Base-by-base conservation (phyloP, 2,113 vertebrate species). In the Ceyx margarethae region DNA sequence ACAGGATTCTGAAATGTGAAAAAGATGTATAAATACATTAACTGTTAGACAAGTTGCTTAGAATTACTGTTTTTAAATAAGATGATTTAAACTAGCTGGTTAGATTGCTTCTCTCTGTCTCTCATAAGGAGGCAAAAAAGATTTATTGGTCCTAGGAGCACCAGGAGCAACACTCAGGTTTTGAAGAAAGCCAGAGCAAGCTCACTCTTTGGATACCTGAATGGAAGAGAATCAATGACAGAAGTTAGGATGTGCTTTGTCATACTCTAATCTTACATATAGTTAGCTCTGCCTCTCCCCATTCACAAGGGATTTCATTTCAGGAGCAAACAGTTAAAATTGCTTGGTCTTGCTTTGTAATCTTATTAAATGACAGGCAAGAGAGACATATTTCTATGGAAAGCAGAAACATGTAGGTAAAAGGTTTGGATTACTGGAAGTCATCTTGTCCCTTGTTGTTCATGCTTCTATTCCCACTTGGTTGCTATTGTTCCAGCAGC, bases 311-410 rank as follows among this genome's bases (percentile, higher is more conserved):
- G 85, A 74, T 82, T 88, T 91, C 28, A 80, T 93, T 92, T 87
- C 84, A 76, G 84, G 76, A 92, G 64, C 67, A 91, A 91, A 85
- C 43, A 75, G 60, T 46, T 67, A 69, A 87, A 86, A 73, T 74
- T 72, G 46, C 64, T 64, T 64, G 43, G 64, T 62, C 46, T 87
- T 91, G 64, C 72, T 80, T 82, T 80, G 40, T 85, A 89, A 82
- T 88, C 87, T 93, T 93, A 56, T 48, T 85, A 92, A 95, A 84
- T 53, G 74, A 74, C n/a, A 93, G 73, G 42, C 46, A 83, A 78
- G 58, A 33, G 85, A 93, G 85, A 95, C 46, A 20, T 56, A 72
- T 54, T 91, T 90, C 43, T 60, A 85, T 11, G 58, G 91, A 72
- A 93, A 91, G 33, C 29, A 92, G 71, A 89, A 94, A 85, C 33